These are phyloP conservation scores for Hypotaenidia philippensis DNA, from an alignment of 2,797 vertebrate genomes.

Conservation along the genomic window DNA sequence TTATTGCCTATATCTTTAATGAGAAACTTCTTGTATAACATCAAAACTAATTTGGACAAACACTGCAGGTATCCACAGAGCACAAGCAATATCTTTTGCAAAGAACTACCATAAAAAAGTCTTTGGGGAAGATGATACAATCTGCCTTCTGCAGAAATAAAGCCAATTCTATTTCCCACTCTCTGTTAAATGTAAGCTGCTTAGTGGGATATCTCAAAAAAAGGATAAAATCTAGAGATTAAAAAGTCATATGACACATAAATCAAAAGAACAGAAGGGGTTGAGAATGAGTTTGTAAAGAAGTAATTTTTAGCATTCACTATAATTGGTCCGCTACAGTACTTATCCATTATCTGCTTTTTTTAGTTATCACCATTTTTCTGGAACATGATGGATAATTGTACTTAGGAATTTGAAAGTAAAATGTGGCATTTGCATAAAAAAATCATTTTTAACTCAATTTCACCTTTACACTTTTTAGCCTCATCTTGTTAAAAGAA, in stretches of 20 bases:
- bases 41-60: slow-evolving; percentile 15
- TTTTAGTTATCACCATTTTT: slow-evolving; percentile 63
- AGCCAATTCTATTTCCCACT: slow-evolving; percentile 30
- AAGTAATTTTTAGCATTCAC: slow-evolving; percentile 59
- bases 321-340: slow-evolving; percentile 60
- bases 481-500: slow-evolving; percentile 13
- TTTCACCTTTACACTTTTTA: slow-evolving; percentile 59
- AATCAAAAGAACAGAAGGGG: slow-evolving; percentile 50
- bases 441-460: slow-evolving; percentile 64
- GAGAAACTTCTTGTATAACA: slow-evolving; percentile 12
- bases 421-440: slow-evolving; percentile 77
- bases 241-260: slow-evolving; percentile 32
- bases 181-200: slow-evolving; percentile 11
- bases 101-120: slow-evolving; percentile 14
- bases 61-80: slow-evolving; percentile 27
- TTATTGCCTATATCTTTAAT: slow-evolving; percentile 34
- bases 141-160: slow-evolving; percentile 8
- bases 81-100: not conserved
- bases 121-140: slow-evolving; percentile 38
- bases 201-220: slow-evolving; percentile 26
- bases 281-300: slow-evolving; percentile 62
- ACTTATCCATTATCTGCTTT: slow-evolving; percentile 62
- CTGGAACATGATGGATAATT: slow-evolving; percentile 67
- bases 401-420: slow-evolving; percentile 77
- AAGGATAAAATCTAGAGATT: slow-evolving; percentile 30